Percentiles rank a stretch among this genome's conserved stretches.
These are phyloP conservation scores for Indicator indicator DNA, from an alignment of 2,113 vertebrate genomes.

Conservation along the genomic window DNA sequence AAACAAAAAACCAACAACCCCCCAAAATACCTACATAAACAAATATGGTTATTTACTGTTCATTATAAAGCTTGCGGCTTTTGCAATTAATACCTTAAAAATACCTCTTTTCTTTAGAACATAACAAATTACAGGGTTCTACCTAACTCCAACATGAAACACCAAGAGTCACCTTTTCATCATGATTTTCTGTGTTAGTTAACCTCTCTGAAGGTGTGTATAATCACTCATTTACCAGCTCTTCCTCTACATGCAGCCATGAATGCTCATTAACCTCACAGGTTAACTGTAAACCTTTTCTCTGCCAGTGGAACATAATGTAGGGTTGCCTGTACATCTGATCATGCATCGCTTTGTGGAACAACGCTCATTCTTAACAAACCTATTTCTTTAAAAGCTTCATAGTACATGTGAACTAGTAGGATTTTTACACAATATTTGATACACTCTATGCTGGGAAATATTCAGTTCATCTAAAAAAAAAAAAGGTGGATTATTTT, in stretches of 20 bases:
- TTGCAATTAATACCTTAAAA: background rate
- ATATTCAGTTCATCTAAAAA: background rate
- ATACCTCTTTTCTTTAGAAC: background rate
- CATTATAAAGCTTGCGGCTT: background rate
- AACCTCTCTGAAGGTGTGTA: background rate
- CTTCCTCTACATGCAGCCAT: background rate
- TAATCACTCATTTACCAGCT: background rate
- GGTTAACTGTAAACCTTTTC: background rate
- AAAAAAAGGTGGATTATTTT: background rate
- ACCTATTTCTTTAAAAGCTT: background rate
- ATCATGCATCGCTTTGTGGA: background rate
- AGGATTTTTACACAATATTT: background rate
- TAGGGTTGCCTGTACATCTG: background rate
- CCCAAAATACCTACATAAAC: background rate
- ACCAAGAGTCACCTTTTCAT: background rate
- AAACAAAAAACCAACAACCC: background rate
- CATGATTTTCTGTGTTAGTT: background rate
- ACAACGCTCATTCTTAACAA: background rate
- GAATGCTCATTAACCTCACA: background rate
- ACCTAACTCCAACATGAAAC: background rate
- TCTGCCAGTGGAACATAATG: background rate
- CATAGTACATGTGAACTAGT: background rate
- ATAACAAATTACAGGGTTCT: background rate
- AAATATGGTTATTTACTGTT: background rate
- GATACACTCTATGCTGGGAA: background rate